Conservation (phyloP, 1,140 invertebrate genomes). For the Lepidostoma basale region DNA sequence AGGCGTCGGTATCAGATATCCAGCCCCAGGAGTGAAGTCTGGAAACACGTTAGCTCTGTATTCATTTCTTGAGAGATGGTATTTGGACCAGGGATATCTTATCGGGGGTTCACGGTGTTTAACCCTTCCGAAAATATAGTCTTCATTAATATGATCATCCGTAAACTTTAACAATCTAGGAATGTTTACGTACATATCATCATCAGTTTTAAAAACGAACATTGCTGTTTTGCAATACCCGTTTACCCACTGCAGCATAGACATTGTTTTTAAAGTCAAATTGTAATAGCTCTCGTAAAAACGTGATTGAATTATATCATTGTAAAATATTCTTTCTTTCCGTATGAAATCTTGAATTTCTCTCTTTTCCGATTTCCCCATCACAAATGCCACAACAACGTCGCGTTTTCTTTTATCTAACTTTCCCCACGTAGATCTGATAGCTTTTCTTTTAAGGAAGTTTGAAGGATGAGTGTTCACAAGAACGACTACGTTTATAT, state of each 20-base stretch:
- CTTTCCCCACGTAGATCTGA: background rate
- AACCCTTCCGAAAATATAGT: constrained; percentile 54
- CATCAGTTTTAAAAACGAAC: constrained; percentile 56
- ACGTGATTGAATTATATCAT: constrained; percentile 37
- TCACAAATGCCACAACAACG: background rate
- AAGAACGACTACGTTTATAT: background rate
- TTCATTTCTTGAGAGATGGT: constrained; percentile 51
- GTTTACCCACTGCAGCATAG: constrained; percentile 53
- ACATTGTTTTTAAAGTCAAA: constrained; percentile 55
- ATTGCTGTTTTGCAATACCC: constrained; percentile 51
- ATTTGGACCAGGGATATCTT: constrained; percentile 53
- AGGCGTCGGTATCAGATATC: constrained; percentile 52
- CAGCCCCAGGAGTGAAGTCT: constrained; percentile 55
- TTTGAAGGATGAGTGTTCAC: background rate
- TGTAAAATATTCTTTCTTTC: background rate
- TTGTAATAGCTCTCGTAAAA: constrained; percentile 56
- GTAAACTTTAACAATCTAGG: constrained; percentile 52
- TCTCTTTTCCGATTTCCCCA: background rate
- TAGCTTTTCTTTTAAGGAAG: background rate
- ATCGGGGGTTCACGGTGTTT: constrained; percentile 55
- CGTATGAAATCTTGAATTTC: background rate
- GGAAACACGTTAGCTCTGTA: constrained; percentile 52
- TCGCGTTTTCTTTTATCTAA: background rate
- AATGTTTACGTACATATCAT: constrained; percentile 58
- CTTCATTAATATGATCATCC: constrained; percentile 41